phyloP scores from a whole-genome alignment of 2,888 invertebrate species.

The Hanleya hanleyi region DNA sequence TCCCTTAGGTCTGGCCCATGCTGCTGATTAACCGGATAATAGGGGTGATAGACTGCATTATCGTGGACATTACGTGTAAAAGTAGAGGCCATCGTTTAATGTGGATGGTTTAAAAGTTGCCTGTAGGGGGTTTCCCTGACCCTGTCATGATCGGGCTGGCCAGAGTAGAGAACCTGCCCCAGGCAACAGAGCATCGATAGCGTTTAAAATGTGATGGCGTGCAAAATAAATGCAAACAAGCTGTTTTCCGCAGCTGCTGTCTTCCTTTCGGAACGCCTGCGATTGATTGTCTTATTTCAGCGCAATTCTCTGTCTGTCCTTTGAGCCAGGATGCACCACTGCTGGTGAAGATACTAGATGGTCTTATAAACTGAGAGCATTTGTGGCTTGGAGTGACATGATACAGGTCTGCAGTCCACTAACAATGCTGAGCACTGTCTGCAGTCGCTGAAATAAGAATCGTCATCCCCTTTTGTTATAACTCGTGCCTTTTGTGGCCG shows the following conservation, averaged over 20 bases:
- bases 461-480: no score
- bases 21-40: neutral
- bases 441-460: no score
- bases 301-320: no score
- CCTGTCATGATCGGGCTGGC: neutral
- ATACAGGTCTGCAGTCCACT: no score
- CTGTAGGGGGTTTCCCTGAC: neutral
- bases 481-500: no score
- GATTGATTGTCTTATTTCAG: slow-evolving; percentile 1
- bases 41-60: neutral
- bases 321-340: no score
- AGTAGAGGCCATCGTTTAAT: neutral
- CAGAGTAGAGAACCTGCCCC: no score
- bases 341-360: no score
- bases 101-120: neutral
- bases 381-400: no score
- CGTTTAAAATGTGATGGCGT: neutral
- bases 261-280: neutral
- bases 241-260: slow-evolving; percentile 1
- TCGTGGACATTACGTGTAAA: neutral
- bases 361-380: no score
- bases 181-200: no score
- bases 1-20: neutral
- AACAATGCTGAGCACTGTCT: no score
- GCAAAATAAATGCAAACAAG: neutral